Conservation (phyloP, 2,797 vertebrate genomes). For the Silurus lanzhouensis region DNA sequence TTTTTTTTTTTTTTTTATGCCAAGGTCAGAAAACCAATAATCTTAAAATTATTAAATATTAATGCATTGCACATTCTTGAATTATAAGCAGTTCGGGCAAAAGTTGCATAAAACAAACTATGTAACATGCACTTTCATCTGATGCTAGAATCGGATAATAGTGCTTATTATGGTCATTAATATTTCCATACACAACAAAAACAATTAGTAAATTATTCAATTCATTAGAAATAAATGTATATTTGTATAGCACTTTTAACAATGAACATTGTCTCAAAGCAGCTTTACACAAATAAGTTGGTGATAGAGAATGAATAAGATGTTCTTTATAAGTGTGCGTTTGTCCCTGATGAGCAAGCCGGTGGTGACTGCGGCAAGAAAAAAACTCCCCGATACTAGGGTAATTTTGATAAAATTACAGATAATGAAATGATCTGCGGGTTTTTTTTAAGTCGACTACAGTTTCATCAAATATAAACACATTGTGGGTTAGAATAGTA, state of each 20-base stretch:
- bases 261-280: too few relatives aligned
- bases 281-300: too few relatives aligned
- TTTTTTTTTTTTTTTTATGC: neutral
- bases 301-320: too few relatives aligned
- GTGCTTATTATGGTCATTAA: neutral
- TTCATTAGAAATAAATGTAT: too few relatives aligned
- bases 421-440: neutral
- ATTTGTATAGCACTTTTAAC: too few relatives aligned
- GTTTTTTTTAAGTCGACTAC: neutral
- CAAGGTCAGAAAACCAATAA: neutral
- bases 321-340: too few relatives aligned
- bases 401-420: neutral
- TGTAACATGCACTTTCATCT: neutral
- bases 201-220: neutral
- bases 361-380: too few relatives aligned
- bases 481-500: neutral
- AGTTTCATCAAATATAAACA: neutral
- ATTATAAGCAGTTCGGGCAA: neutral
- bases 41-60: neutral
- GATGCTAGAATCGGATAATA: too few relatives aligned
- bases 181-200: neutral
- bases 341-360: too few relatives aligned
- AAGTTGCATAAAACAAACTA: neutral
- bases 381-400: too few relatives aligned
- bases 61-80: neutral